Base-by-base conservation (phyloP, 1,140 invertebrate species). In the Camponotus pennsylvanicus region DNA sequence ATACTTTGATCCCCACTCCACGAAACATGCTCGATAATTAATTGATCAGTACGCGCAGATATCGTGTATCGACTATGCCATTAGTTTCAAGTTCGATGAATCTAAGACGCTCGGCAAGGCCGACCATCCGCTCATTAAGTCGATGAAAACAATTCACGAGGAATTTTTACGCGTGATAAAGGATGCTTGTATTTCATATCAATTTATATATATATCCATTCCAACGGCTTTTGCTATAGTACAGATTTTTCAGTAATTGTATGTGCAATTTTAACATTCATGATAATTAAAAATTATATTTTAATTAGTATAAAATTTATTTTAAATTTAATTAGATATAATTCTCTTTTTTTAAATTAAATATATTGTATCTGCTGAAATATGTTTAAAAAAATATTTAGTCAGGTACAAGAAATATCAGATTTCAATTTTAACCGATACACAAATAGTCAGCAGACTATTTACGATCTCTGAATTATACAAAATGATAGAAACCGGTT, bases 1-100 rank as follows among this genome's bases (percentile, higher is more conserved):
- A 90, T 90, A 85, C 87, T 83, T 85, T 88, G 86, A 87, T 27
- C 67, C 85, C 88, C 83, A 85, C 79, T 86, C 77, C 66, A 85
- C 69, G 67, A 71, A 69, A 78, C 87, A 55, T 45, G 79, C n/a
- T 86, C 70, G 76, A 91, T 93, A 93, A 93, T 93, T 93, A 93
- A 93, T 93, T 92, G 92, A 93, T 93, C 92, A 91, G 49, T 78
- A 70, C 57, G 59, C 83, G 70, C 75, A 92, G 92, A 93, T 93
- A 93, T 86, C 87, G 84, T 57, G 59, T 40, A 88, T 87, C 70
- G 82, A 69, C 76, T 45, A 52, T 42, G 85, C 73, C 45, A 89
- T 91, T 92, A 91, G 67, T 91, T 91, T 88, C 57, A 85, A 87
- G 82, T 90, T 76, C 82, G 79, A 86, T 37, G 63, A 11, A 80